Evolutionary conservation across 2,797 vertebrate species (phyloP), one percentile per base, ranked within the genome.

Genomic region (Atherinosoma microstoma): DNA sequence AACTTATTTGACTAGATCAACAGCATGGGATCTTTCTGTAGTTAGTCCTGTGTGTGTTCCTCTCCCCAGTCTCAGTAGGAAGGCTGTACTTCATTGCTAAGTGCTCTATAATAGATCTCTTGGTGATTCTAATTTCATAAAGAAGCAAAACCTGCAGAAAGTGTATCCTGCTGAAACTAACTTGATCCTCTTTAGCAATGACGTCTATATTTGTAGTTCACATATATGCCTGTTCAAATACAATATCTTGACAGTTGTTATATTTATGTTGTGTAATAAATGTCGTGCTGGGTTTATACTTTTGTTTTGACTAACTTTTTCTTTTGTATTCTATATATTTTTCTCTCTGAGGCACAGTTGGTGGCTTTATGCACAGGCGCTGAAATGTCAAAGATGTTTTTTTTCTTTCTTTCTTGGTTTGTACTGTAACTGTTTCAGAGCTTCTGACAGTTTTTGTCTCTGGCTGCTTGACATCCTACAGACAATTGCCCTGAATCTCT

Each of bases 201-300:
- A 92, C 87, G 84, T 95, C 93, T 95, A 92, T 94, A 93, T 94
- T 94, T 94, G 94, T 96, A 95, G 94, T 93, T 95, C 94, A 95
- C 94, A 94, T 95, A 95, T 95, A 95, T 95, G 94, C 94, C 94
- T 95, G 94, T 95, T 95, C 90, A 84, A 95, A 94, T 91, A 94
- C 91, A 93, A 94, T 94, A 95, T 95, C 92, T 94, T 94, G 92
- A 94, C 93, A 91, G 87, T 92, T 93, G 92, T 92, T 94, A 93
- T 94, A 91, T 95, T 95, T 95, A 95, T 96, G 97, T 99, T 96
- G 95, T 96, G 96, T 97, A 94, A 95, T 97, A 94, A 96, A 95
- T 97, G 96, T 96, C 76, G 96, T 97, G 95, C 95, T 95, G 94
- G 88, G 91, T 93, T 95, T 94, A 87, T 94, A 93, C 86, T 90